Percentiles rank a stretch among this genome's conserved stretches.
Evolutionary conservation across 2,113 vertebrate species (phyloP).

Genomic region (Spermophilus dauricus): DNA sequence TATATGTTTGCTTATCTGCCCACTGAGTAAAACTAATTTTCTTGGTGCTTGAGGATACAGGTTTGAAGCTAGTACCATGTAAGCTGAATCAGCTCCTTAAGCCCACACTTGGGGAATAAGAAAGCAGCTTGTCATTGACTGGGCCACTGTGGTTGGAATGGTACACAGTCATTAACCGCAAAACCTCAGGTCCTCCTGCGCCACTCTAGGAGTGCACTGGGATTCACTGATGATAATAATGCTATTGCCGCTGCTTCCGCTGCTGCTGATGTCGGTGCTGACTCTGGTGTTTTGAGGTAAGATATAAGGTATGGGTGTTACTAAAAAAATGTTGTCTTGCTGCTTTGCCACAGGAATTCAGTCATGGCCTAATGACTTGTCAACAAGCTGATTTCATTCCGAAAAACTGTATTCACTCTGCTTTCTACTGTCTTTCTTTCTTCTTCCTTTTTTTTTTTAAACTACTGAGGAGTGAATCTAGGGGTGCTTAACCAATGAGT

Average conservation of each 20-base stretch:
- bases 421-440: not conserved
- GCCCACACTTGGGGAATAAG: not conserved
- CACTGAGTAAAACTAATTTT: not conserved
- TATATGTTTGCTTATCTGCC: not conserved
- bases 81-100: not conserved
- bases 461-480: no score
- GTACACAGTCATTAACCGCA: not conserved
- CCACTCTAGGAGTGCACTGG: no score
- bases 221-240: not conserved
- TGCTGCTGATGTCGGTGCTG: not conserved
- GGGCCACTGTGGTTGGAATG: no score
- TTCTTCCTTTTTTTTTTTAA: no score
- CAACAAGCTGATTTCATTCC: not conserved
- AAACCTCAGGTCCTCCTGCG: not conserved
- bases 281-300: not conserved
- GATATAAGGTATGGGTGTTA: not conserved
- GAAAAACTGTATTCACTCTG: not conserved
- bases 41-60: not conserved
- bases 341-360: not conserved
- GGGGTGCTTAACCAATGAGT: no score
- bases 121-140: not conserved
- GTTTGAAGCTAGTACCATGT: not conserved
- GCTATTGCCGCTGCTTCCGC: not conserved
- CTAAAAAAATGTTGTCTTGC: rapidly evolving
- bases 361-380: not conserved